These are phyloP conservation scores for Danio kyathit DNA, from an alignment of 2,797 vertebrate genomes.

Conservation along the genomic window DNA sequence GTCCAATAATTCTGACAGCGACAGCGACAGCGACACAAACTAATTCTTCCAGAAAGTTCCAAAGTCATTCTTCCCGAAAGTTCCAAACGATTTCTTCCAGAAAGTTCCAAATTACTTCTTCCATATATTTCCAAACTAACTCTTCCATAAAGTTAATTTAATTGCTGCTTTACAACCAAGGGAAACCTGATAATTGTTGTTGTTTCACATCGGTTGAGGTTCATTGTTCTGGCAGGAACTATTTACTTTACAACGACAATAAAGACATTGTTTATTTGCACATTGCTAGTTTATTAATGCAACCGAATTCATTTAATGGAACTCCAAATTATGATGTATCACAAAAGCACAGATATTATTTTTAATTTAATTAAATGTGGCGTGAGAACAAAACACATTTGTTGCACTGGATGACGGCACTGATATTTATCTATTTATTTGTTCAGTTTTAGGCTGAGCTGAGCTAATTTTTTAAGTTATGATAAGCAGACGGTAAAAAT, in stretches of 20 bases:
- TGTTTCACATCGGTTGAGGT: background rate
- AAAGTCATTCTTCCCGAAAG: too few relatives aligned
- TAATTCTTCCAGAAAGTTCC: slow-evolving; percentile 12
- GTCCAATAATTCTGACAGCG: slow-evolving; percentile 72
- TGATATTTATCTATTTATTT: slow-evolving; percentile 38
- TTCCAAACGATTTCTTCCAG: too few relatives aligned
- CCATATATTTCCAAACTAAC: too few relatives aligned
- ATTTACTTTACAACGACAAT: slow-evolving; percentile 3
- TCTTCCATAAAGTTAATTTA: background rate
- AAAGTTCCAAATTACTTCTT: too few relatives aligned
- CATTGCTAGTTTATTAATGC: background rate
- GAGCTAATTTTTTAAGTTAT: slow-evolving; percentile 6
- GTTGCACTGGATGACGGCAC: background rate
- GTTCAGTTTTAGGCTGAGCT: slow-evolving; percentile 11
- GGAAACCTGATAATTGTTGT: slow-evolving; percentile 1
- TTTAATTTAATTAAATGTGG: background rate
- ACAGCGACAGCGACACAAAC: slow-evolving; percentile 73
- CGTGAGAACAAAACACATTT: background rate
- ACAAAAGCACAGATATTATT: background rate
- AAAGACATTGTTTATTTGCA: slow-evolving; percentile 21
- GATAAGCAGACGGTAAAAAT: background rate
- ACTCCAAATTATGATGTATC: background rate
- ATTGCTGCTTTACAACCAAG: background rate
- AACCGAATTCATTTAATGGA: background rate
- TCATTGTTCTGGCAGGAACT: slow-evolving; percentile 27